Evolutionary conservation across 2,888 invertebrate species (phyloP).

Genomic region (Clunio marinus): DNA sequence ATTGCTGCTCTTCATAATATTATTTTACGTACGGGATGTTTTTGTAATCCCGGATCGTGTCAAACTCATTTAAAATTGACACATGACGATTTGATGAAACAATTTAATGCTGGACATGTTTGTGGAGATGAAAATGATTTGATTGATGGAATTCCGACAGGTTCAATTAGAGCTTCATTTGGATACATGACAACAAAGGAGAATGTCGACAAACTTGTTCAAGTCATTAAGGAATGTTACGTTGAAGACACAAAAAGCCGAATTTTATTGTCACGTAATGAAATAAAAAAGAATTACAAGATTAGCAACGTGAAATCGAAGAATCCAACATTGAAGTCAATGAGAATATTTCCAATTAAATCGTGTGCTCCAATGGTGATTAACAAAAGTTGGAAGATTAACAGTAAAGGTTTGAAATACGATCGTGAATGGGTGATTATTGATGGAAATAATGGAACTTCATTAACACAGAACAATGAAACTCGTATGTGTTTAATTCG

Average conservation of each 20-base stretch:
- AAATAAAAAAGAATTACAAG: slow-evolving; percentile 2
- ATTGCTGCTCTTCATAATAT: slow-evolving; percentile 84
- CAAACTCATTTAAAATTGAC: slow-evolving; percentile 70
- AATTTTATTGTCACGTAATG: slow-evolving; percentile 41
- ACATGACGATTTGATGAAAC: slow-evolving; percentile 65
- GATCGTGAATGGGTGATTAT: slow-evolving; percentile 95
- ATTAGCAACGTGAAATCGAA: not conserved
- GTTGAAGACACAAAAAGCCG: slow-evolving; percentile 51
- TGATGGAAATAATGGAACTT: slow-evolving; percentile 66
- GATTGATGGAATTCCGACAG: slow-evolving; percentile 82
- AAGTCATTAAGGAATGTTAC: slow-evolving; percentile 74
- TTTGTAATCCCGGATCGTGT: slow-evolving; percentile 95
- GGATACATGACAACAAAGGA: slow-evolving; percentile 78
- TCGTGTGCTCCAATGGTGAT: slow-evolving; percentile 80
- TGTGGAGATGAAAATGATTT: slow-evolving; percentile 88
- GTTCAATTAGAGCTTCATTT: slow-evolving; percentile 86
- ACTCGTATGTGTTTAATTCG: slow-evolving; percentile 71
- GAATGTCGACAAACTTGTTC: slow-evolving; percentile 67
- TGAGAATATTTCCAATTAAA: slow-evolving; percentile 83
- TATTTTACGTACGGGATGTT: slow-evolving; percentile 87
- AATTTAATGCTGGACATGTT: slow-evolving; percentile 81
- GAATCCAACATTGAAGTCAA: slow-evolving; percentile 48
- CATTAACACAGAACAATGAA: slow-evolving; percentile 83
- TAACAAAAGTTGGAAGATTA: slow-evolving; percentile 64
- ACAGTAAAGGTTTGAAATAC: slow-evolving; percentile 72